A percentile compares a stretch with the other conserved stretches of the same genome.
phyloP scores from a whole-genome alignment of 2,888 invertebrate genomes.

The Dynastes tityus region DNA sequence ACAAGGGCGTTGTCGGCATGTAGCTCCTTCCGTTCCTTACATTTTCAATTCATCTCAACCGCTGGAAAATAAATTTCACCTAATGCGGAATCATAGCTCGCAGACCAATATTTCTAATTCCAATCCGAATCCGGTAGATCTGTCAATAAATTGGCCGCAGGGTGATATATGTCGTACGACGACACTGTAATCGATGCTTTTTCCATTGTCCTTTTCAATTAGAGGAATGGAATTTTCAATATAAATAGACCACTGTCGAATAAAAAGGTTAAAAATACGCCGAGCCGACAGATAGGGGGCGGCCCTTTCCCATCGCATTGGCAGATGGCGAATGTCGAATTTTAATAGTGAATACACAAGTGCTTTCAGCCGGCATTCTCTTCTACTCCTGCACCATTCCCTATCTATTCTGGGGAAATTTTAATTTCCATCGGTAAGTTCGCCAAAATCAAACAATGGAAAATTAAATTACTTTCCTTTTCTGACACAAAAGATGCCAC shows the following conservation, averaged over 20 bases:
- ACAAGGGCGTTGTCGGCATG: conserved; percentile 38
- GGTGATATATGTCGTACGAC: conserved; percentile 58
- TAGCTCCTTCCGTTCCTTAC: background rate
- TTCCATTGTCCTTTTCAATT: conserved; percentile 61
- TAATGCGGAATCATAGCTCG: conserved; percentile 45
- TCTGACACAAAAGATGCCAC: conserved; percentile 34
- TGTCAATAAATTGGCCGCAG: conserved; percentile 59
- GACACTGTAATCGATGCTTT: conserved; percentile 59
- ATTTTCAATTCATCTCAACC: conserved; percentile 30
- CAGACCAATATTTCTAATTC: conserved; percentile 54
- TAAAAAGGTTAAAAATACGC: conserved; percentile 50
- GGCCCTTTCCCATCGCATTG: conserved; percentile 11
- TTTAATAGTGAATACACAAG: conserved; percentile 42
- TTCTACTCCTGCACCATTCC: background rate
- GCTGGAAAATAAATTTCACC: conserved; percentile 38
- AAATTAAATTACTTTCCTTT: conserved; percentile 41
- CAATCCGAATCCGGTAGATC: conserved; percentile 48
- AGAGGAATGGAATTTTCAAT: conserved; percentile 60
- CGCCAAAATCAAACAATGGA: conserved; percentile 41
- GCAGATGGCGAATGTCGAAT: conserved; percentile 39
- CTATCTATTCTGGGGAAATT: conserved; percentile 22
- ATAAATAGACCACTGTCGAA: conserved; percentile 59
- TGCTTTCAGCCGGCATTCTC: conserved; percentile 5
- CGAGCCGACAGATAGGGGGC: conserved; percentile 21
- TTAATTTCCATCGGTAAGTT: conserved; percentile 42